These are phyloP conservation scores for Sapayoa aenigma DNA, from an alignment of 2,113 vertebrate species.

Conservation along the genomic window DNA sequence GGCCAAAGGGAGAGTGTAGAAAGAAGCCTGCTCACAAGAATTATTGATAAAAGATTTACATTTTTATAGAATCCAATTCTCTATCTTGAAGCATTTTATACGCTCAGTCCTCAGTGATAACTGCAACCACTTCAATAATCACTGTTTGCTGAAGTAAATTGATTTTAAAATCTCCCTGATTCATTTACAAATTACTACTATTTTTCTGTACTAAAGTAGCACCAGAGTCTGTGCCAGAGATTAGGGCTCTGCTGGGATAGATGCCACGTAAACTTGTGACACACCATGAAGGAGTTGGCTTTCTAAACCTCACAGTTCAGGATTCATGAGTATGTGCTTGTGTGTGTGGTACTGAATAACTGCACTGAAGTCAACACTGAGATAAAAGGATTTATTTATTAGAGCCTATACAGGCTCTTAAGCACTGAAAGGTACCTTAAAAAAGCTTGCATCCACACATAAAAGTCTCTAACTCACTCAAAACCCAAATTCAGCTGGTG, in stretches of 20 bases:
- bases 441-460: neutral
- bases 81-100: slow-evolving; percentile 5
- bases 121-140: slow-evolving; percentile 1
- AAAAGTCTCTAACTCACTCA: neutral
- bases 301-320: neutral
- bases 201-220: neutral
- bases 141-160: slow-evolving; percentile 23
- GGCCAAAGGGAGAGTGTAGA: neutral
- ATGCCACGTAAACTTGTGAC: neutral
- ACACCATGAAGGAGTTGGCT: neutral
- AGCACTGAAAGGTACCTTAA: neutral
- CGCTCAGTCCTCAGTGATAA: neutral
- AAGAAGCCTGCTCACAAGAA: slow-evolving; percentile 7
- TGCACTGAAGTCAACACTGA: neutral
- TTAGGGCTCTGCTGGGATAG: neutral
- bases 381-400: neutral
- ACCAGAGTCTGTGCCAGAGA: neutral
- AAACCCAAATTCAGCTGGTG: neutral
- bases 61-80: slow-evolving; percentile 40
- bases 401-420: neutral
- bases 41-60: slow-evolving; percentile 61
- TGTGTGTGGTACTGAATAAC: neutral
- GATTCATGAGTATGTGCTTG: neutral
- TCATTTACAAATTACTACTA: neutral
- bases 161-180: slow-evolving; percentile 28